A percentile compares a stretch with the other conserved stretches of the same genome.
Evolutionary conservation across 2,888 invertebrate genomes (phyloP).

Genomic region (Caradrina clavipalpis): DNA sequence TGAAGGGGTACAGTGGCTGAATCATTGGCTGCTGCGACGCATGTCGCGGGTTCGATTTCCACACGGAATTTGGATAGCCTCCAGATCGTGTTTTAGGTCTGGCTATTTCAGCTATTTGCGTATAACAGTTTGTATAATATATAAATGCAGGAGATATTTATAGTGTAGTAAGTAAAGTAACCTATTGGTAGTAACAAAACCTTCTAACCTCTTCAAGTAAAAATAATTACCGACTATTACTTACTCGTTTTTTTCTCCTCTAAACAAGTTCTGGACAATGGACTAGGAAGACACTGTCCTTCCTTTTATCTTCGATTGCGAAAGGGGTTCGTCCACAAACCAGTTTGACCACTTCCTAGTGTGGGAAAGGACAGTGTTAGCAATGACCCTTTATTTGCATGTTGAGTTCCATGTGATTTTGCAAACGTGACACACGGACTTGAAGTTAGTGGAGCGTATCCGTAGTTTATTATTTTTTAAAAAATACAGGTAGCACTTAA

Average conservation of each 20-base stretch:
- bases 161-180: no score
- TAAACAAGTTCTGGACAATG: slow-evolving; percentile 88
- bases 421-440: slow-evolving; percentile 44
- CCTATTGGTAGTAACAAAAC: background rate
- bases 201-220: background rate
- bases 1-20: no score
- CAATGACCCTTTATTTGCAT: slow-evolving; percentile 87
- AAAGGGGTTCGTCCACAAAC: slow-evolving; percentile 85
- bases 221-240: slow-evolving; percentile 16
- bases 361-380: slow-evolving; percentile 83
- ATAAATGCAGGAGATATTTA: no score
- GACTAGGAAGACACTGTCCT: slow-evolving; percentile 80
- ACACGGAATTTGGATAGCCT: no score
- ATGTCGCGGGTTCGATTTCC: no score
- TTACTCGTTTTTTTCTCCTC: slow-evolving; percentile 31
- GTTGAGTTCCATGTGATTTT: slow-evolving; percentile 50
- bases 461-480: slow-evolving; percentile 1
- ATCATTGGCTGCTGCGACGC: no score
- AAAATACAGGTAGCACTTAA: no score
- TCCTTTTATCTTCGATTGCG: slow-evolving; percentile 65
- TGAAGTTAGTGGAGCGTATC: slow-evolving; percentile 20
- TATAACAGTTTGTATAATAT: no score
- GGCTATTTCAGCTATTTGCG: no score
- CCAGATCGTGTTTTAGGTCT: no score
- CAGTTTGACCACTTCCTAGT: slow-evolving; percentile 83